Evolutionary conservation across 1,140 invertebrate genomes (phyloP).

Genomic region (Zaprionus ornatus): DNA sequence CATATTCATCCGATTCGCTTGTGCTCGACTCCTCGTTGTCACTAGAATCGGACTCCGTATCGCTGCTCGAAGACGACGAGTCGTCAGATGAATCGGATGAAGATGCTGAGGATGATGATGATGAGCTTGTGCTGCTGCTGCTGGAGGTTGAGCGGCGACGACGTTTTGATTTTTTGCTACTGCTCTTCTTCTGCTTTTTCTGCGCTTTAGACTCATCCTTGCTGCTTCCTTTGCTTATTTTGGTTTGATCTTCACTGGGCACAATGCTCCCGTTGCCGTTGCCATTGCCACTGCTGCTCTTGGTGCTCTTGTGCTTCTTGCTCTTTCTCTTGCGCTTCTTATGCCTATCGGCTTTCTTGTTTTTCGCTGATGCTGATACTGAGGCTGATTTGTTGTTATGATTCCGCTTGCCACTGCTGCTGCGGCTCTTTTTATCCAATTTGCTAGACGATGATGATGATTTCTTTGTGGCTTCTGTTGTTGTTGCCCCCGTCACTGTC

Average conservation of each 20-base stretch:
- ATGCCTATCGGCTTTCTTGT: conserved; percentile 57
- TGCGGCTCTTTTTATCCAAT: conserved; percentile 41
- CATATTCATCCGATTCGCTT: conserved; percentile 77
- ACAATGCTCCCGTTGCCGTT: neutral
- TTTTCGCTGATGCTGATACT: conserved; percentile 47
- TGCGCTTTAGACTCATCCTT: conserved; percentile 44
- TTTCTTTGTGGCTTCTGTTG: conserved; percentile 15
- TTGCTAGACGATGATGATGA: conserved; percentile 18
- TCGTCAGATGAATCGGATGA: neutral
- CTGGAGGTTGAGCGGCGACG: conserved; percentile 52
- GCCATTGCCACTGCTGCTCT: neutral
- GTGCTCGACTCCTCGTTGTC: conserved; percentile 81
- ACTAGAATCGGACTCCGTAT: conserved; percentile 73
- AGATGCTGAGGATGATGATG: conserved; percentile 33
- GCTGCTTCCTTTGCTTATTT: conserved; percentile 14
- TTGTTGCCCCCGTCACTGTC: conserved; percentile 19
- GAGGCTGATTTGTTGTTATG: conserved; percentile 16
- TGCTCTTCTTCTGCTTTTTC: conserved; percentile 16
- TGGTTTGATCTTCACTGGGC: conserved; percentile 14
- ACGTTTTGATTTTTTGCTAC: conserved; percentile 61
- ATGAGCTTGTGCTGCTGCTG: conserved; percentile 30
- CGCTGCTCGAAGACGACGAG: conserved; percentile 32
- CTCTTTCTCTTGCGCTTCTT: conserved; percentile 69
- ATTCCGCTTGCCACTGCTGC: conserved; percentile 7
- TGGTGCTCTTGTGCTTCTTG: conserved; percentile 54